phyloP scores from a whole-genome alignment of 2,797 vertebrate species.

The Cyclopterus lumpus region DNA sequence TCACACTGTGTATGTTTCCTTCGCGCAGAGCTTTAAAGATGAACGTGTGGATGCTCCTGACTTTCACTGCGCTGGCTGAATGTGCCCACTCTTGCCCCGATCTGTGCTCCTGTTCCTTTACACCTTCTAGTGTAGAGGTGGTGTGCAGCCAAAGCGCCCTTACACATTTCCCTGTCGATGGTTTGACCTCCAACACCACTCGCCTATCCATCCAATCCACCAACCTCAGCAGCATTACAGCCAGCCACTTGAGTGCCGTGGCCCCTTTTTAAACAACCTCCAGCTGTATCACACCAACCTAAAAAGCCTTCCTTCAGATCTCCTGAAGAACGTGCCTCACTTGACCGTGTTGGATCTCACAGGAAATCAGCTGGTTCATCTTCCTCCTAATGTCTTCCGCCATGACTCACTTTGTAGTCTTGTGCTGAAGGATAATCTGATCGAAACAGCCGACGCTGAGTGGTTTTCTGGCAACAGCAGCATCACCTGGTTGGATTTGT shows the following conservation, averaged over 20 bases:
- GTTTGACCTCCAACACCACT: constrained; percentile 65
- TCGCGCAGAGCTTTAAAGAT: constrained; percentile 49
- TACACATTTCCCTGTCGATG: constrained; percentile 57
- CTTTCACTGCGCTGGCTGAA: constrained; percentile 40
- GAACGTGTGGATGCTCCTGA: constrained; percentile 55
- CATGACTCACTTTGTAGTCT: constrained; percentile 61
- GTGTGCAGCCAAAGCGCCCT: constrained; percentile 63
- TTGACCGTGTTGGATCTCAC: constrained; percentile 77
- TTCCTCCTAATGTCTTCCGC: constrained; percentile 67
- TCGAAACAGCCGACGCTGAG: constrained; percentile 52
- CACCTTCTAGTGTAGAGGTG: constrained; percentile 48
- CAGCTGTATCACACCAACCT: constrained; percentile 76
- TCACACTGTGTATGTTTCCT: neutral
- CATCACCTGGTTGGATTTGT: constrained; percentile 73
- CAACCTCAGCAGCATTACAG: constrained; percentile 58
- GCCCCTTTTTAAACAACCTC: constrained; percentile 69
- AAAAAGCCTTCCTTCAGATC: constrained; percentile 61
- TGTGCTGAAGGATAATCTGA: constrained; percentile 71
- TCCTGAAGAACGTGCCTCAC: constrained; percentile 63
- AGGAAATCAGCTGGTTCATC: constrained; percentile 68
- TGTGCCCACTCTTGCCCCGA: constrained; percentile 58
- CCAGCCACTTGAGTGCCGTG: constrained; percentile 50
- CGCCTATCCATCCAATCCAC: constrained; percentile 67
- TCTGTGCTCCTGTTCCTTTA: constrained; percentile 62
- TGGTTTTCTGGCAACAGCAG: constrained; percentile 73